Percentiles rank a stretch among this genome's conserved stretches.
phyloP scores from a whole-genome alignment of 2,888 invertebrate species.

The Gasteruption jaculator region DNA sequence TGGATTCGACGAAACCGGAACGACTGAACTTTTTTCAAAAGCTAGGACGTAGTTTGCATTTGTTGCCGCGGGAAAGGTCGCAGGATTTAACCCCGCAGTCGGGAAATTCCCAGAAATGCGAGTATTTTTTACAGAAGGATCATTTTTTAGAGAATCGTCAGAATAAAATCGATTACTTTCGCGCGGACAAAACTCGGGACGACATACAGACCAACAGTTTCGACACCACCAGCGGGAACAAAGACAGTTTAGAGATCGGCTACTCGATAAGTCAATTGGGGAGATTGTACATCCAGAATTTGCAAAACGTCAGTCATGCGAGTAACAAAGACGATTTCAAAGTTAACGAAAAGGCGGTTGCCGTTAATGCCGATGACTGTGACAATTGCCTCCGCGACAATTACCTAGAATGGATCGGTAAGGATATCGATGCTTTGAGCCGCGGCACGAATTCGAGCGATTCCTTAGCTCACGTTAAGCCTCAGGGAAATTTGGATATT shows the following conservation, averaged over 20 bases:
- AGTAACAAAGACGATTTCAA: too few species aligned
- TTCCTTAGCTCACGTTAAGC: slow-evolving; percentile 34
- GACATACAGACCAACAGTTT: too few species aligned
- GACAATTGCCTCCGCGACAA: slow-evolving; percentile 27
- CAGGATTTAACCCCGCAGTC: too few species aligned
- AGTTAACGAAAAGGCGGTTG: slow-evolving; percentile 14
- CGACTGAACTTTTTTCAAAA: slow-evolving; percentile 37
- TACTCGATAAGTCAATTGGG: slow-evolving; percentile 41
- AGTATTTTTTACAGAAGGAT: slow-evolving; percentile 38
- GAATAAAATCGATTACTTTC: too few species aligned
- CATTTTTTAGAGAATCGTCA: slow-evolving; percentile 1
- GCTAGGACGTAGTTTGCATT: slow-evolving; percentile 39
- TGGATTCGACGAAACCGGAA: slow-evolving; percentile 33
- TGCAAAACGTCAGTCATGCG: slow-evolving; percentile 23
- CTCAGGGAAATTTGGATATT: slow-evolving; percentile 41
- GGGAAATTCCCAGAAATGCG: slow-evolving; percentile 37
- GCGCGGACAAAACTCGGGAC: slow-evolving; percentile 1
- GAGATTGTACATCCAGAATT: slow-evolving; percentile 31
- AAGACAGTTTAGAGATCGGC: slow-evolving; percentile 40
- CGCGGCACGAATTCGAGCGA: slow-evolving; percentile 36
- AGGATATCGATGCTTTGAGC: slow-evolving; percentile 34
- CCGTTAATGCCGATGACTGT: slow-evolving; percentile 26
- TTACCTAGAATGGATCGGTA: slow-evolving; percentile 34
- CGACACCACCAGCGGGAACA: slow-evolving; percentile 34
- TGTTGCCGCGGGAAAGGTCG: slow-evolving; percentile 34